Evolutionary conservation across 2,797 vertebrate species (phyloP).

Genomic region (Oophaga sylvatica): DNA sequence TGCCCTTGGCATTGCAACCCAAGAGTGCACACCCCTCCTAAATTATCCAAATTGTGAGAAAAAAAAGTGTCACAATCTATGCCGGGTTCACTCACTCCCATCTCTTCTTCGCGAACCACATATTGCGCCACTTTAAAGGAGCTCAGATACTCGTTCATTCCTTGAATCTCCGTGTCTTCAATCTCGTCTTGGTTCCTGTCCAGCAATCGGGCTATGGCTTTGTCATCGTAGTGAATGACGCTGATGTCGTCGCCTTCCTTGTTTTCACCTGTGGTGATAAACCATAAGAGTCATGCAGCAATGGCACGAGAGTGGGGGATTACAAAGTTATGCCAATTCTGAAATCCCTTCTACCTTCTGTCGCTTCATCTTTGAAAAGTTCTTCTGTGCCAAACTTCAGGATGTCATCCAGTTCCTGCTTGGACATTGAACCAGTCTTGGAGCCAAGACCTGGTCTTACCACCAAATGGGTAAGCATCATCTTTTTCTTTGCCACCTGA

Average conservation of each 20-base stretch:
- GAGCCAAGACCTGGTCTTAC: slow-evolving; percentile 95
- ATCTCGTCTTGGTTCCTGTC: slow-evolving; percentile 96
- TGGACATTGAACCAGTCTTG: slow-evolving; percentile 98
- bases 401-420: slow-evolving; percentile 98
- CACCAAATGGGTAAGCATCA: slow-evolving; percentile 98
- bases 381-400: slow-evolving; percentile 98
- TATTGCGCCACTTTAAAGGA: slow-evolving; percentile 99
- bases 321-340: background rate
- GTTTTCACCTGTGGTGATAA: slow-evolving; percentile 80
- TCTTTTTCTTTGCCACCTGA: slow-evolving; percentile 98
- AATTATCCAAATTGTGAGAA: background rate
- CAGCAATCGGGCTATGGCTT: slow-evolving; percentile 89
- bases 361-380: slow-evolving; percentile 92
- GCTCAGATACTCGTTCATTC: slow-evolving; percentile 99
- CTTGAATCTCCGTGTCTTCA: slow-evolving; percentile 95
- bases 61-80: background rate
- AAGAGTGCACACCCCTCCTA: background rate
- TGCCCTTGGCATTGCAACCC: too few relatives aligned
- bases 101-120: slow-evolving; percentile 96
- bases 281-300: slow-evolving; percentile 17
- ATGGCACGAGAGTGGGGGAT: background rate
- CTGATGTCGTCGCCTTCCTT: slow-evolving; percentile 95
- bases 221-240: slow-evolving; percentile 97
- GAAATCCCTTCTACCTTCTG: slow-evolving; percentile 74
- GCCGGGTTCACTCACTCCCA: slow-evolving; percentile 82